phyloP scores from a whole-genome alignment of 2,797 vertebrate species.

The Phrynocephalus forsythii region DNA sequence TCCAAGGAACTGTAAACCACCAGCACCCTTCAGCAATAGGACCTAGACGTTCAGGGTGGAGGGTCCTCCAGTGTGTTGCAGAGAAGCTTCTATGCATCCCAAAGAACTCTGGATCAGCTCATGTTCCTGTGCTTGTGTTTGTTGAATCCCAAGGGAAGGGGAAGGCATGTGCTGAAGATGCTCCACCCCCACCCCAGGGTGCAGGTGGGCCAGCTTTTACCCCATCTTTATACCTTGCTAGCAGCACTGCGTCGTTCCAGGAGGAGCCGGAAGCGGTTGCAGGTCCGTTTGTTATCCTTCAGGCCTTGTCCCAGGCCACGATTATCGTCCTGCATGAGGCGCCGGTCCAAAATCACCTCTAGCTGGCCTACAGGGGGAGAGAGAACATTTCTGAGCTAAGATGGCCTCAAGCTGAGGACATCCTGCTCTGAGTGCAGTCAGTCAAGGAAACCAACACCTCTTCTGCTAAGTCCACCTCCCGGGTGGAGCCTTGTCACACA shows the following conservation, averaged over 20 bases:
- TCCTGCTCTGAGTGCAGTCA: too few relatives aligned
- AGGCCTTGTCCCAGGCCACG: slow-evolving; percentile 95
- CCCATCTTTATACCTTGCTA: slow-evolving; percentile 80
- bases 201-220: too few relatives aligned
- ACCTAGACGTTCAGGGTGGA: too few relatives aligned
- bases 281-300: slow-evolving; percentile 95
- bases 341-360: slow-evolving; percentile 95
- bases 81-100: not conserved
- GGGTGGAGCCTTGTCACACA: not conserved
- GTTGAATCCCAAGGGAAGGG: not conserved
- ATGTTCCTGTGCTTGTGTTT: not conserved
- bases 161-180: too few relatives aligned
- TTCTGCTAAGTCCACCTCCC: not conserved
- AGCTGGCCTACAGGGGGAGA: slow-evolving; percentile 85
- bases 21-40: too few relatives aligned
- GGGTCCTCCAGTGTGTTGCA: not conserved
- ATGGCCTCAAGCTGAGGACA: too few relatives aligned
- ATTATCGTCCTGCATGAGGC: slow-evolving; percentile 98
- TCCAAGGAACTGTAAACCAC: not conserved
- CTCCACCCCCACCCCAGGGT: not conserved
- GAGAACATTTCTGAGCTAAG: not conserved
- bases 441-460: rapidly evolving
- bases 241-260: slow-evolving; percentile 84
- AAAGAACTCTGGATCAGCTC: not conserved
- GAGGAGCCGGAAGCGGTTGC: slow-evolving; percentile 93